Evolutionary conservation across 2,888 invertebrate genomes (phyloP), one percentile per base, ranked within the genome.

Genomic region (Maniola hyperantus): DNA sequence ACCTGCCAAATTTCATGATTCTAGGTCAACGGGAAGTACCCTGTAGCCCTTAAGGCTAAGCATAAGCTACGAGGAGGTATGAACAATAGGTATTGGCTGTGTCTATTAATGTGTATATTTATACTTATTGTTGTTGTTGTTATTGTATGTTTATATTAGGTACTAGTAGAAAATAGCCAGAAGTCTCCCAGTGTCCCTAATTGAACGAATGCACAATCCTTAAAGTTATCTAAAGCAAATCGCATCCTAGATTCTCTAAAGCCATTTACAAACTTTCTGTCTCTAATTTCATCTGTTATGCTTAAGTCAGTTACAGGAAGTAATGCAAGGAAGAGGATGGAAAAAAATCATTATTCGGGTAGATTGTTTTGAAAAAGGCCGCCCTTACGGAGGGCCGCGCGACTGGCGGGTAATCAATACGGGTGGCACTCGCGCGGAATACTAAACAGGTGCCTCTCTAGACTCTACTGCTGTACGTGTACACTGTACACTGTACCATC

Each of bases 351-450:
- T 87, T 84, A 85, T 79, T 81, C 78, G 73, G 76, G 76, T 77
- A 85, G 87, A 88, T 89, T 91, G 91, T 90, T 91, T 91, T 89
- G 87, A 85, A 88, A 88, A 87, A 87, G 85, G 84, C 85, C 83
- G 83, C 83, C 83, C 84, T 80, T 73, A 53, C 78, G 75, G 76
- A 76, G 78, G 78, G 75, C 72, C 71, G 75, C 75, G 79, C 78
- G 75, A 26, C 55, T 18, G 76, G 79, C 77, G 79, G 80, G 89
- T 93, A 94, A 94, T 94, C 94, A 94, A 94, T 94, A 94, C 94
- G 93, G 93, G 91, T 92, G 91, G 91, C 85, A 93, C 93, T 91
- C 88, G 87, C 76, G 76, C 91, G 88, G 94, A 93, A 94, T 94
- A 93, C 94, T 93, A 94, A 94, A 77, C 84, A 85, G 86, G 80